Evolutionary conservation across 2,113 vertebrate species (phyloP), one percentile per base, ranked within the genome.

Genomic region (Eleginops maclovinus): DNA sequence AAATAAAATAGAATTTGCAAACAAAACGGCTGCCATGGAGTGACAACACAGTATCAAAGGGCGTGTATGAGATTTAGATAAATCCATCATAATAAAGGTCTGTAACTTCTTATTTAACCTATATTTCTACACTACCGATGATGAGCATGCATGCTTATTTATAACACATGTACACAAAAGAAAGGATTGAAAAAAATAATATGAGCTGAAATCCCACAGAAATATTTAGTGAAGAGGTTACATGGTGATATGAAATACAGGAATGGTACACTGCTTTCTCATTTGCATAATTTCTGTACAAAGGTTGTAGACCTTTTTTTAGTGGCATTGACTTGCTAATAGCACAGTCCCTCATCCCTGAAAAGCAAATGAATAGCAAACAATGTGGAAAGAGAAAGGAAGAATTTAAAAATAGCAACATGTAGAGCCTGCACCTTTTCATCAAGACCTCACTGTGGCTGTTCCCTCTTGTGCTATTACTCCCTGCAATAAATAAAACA

Each of bases 261-360:
- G n/a, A 66, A 60, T 19, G 15, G n/a, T 41, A 59, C 0, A 2
- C 54, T 15, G n/a, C 46, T 72, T 11, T 24, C 26, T 71, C 46
- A 71, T 79, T 77, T 79, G 43, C 68, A 86, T 83, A 81, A 85
- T 79, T 79, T n/a, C 14, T 69, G 51, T 74, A 14, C 55, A 46
- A 0, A 54, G 73, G 28, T 72, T 63, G 63, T 68, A 44, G 49
- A 22, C 8, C 0, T 43, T 41, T 22, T 28, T 46, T 82, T 7
- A 14, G 55, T 69, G 65, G 79, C 68, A 55, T 73, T 40, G 19
- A 21, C 44, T 31, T 12, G 31, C 24, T 68, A 59, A 56, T 55
- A 28, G 56, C 58, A 22, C n/a, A 63, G 13, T 72, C 43, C 24
- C 4, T 66, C 53, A 63, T 66, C 24, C 17, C 19, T 7, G 41